Evolutionary conservation across 2,888 invertebrate genomes (phyloP), one percentile per base, ranked within the genome.

Genomic region (Scelioninae gen. 2): DNA sequence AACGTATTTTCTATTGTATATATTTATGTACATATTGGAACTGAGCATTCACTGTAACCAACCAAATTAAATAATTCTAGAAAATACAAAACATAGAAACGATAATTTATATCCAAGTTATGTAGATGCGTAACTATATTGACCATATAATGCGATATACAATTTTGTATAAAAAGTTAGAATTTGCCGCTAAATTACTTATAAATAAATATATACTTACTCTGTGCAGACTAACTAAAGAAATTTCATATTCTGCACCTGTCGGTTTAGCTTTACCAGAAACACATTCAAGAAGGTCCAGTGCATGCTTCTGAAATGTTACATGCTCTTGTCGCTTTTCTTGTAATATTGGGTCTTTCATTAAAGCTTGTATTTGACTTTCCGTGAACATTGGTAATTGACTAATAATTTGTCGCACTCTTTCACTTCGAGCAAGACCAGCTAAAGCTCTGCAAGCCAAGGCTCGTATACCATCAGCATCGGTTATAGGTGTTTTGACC

Each of bases 251-350:
- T 84, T 95, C 94, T 6, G 90, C 88, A 16, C 89, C 89, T 79
- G 91, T 91, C 31, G 93, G 91, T 79, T 94, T 94, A n/a, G 93
- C 91, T 88, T 96, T 96, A 0, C 97, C 97, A 1, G 96, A 95
- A 0, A 98, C 93, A 0, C 94, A 88, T 85, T 97, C 96, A 71
- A 99, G 89, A 35, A 99, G 87, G 81, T 96, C 95, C 9, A 96
- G 87, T 0, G 97, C 97, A 85, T 96, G 95, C 82, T 95, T 96
- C 86, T 97, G 97, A 86, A 99, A 99, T 86, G 93, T 92, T 0
- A 96, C 94, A 87, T 99, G 98, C 81, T 98, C 97, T 77, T 94
- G 93, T 0, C 97, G 90, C 86, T 97, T 97, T 87, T 99, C 98
- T 87, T 97, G 97, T 0, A 98, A 89, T 73, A 99, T 96, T 9